Evolutionary conservation across 2,797 vertebrate genomes (phyloP).

Genomic region (Onychomys arenicola): DNA sequence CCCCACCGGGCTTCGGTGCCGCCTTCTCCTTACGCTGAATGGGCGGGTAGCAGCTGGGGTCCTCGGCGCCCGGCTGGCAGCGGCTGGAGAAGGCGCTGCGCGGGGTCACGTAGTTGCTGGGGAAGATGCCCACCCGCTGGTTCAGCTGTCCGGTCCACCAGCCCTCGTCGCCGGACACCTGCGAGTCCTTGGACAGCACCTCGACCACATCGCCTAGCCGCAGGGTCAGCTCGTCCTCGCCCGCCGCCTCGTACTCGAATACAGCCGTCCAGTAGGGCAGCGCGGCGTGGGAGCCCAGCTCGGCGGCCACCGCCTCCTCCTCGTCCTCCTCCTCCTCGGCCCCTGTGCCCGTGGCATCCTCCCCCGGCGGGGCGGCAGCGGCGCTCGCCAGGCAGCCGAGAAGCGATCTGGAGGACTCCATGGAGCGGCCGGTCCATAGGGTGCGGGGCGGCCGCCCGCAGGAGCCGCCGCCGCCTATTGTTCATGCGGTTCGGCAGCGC

Average conservation of each 20-base stretch:
- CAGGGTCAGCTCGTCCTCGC: slow-evolving; percentile 97
- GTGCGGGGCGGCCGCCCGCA: slow-evolving; percentile 79
- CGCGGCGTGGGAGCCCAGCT: slow-evolving; percentile 78
- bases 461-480: slow-evolving; percentile 86
- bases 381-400: slow-evolving; percentile 89
- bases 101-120: slow-evolving; percentile 96
- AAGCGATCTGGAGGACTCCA: slow-evolving; percentile 95
- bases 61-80: slow-evolving; percentile 87
- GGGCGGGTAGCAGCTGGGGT: slow-evolving; percentile 88
- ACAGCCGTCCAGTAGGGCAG: slow-evolving; percentile 94
- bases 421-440: slow-evolving; percentile 95
- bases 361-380: slow-evolving; percentile 84
- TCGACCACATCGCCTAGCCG: slow-evolving; percentile 95
- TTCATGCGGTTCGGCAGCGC: slow-evolving; percentile 85
- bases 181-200: slow-evolving; percentile 95
- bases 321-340: slow-evolving; percentile 84
- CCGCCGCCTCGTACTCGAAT: slow-evolving; percentile 98
- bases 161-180: slow-evolving; percentile 96
- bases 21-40: slow-evolving; percentile 86
- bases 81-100: slow-evolving; percentile 91
- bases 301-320: slow-evolving; percentile 77
- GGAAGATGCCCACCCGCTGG: slow-evolving; percentile 94
- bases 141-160: slow-evolving; percentile 98
- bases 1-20: neutral
- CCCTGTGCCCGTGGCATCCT: slow-evolving; percentile 83